Evolutionary conservation across 92 coral and sea anemone genomes (phyloP).

Genomic region (Virgularia gustaviana): DNA sequence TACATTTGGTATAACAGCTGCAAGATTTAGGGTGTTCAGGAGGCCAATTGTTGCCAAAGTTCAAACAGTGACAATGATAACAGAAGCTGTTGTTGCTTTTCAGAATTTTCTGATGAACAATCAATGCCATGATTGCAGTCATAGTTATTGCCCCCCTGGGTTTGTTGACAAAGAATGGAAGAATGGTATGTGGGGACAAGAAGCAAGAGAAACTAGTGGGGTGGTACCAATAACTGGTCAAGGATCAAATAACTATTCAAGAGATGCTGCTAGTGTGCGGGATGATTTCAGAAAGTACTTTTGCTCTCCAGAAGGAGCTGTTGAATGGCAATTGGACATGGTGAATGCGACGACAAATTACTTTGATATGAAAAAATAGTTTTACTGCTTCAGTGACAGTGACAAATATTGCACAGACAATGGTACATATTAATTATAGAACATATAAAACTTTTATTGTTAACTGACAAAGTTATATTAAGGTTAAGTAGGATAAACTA

Average conservation of each 20-base stretch:
- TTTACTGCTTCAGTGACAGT: too few species aligned
- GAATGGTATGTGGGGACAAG: constrained; percentile 17
- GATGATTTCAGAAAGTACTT: constrained; percentile 27
- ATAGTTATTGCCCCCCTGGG: constrained; percentile 4
- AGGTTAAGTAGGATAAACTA: too few species aligned
- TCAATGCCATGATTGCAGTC: neutral
- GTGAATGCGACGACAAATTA: constrained; percentile 1
- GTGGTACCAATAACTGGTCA: neutral
- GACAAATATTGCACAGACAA: too few species aligned
- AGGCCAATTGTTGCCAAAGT: constrained; percentile 28
- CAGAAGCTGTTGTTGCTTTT: constrained; percentile 18
- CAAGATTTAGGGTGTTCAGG: constrained; percentile 19
- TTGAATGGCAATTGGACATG: constrained; percentile 17
- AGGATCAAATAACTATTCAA: constrained; percentile 29
- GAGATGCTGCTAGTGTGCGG: constrained; percentile 17
- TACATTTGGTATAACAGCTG: constrained; percentile 30
- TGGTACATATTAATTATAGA: too few species aligned
- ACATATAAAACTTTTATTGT: too few species aligned
- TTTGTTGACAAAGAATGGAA: neutral
- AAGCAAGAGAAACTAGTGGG: constrained; percentile 6
- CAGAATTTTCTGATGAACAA: constrained; percentile 23
- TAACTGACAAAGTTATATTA: too few species aligned
- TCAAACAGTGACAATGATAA: constrained; percentile 8
- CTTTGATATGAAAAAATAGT: too few species aligned
- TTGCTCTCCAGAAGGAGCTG: constrained; percentile 13